Evolutionary conservation across 2,113 vertebrate genomes (phyloP), one percentile per base, ranked within the genome.

Genomic region (Callionymus lyra): DNA sequence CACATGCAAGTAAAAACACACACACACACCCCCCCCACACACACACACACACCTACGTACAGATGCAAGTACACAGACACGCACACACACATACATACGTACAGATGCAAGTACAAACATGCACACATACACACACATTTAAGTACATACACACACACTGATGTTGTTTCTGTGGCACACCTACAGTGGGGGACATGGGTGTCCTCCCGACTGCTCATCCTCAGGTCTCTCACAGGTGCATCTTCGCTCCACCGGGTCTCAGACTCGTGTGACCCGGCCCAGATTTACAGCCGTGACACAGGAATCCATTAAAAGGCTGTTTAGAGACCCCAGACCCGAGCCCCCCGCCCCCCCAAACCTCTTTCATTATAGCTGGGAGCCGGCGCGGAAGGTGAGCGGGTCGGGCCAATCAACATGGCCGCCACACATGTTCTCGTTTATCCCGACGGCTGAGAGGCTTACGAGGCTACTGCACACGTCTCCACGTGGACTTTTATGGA

Each of bases 301-400:
- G 79, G 82, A 86, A 89, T 85, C 83, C 84, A 88, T 87, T 89
- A 91, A 86, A n/a, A 84, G 69, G 72, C 78, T 86, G 86, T 82
- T 84, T 86, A 79, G 79, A 77, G 81, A 82, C 79, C 70, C 63
- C 60, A 67, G 82, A 64, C 80, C 81, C 58, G 82, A 81, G 65
- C 81, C 78, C 76, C 76, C 79, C 73, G 80, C 78, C 76, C 76
- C 79, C 73, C 82, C 68, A 82, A 82, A 81, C 84, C 41, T 1
- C 71, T 84, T 89, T 88, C 86, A 85, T 85, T 86, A 82, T 76
- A 70, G 75, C 79, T 86, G 50, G 66, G 60, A 82, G 81, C 82
- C 83, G 79, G 74, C 76, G 76, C 63, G 55, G 65, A 80, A 71
- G 69, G 60, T 59, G 56, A 72, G 64, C 41, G 21, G 63, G 63